phyloP scores from a whole-genome alignment of 2,888 invertebrate species.

The Acanthosoma haemorrhoidale region DNA sequence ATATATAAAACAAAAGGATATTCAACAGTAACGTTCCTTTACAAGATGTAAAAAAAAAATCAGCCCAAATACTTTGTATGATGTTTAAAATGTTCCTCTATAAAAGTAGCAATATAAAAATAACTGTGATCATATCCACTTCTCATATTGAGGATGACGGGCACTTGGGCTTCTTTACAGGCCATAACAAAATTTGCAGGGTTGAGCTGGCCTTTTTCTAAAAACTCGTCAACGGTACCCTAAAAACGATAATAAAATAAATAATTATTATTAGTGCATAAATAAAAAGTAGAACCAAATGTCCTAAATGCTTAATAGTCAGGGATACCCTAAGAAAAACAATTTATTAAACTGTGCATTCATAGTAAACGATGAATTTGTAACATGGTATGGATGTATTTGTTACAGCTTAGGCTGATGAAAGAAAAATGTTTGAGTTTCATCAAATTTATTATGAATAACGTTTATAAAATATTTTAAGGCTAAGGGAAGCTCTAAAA shows the following conservation, averaged over 20 bases:
- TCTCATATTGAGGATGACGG: slow-evolving; percentile 63
- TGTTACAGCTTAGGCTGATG: too few species aligned
- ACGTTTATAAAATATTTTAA: too few species aligned
- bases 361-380: too few species aligned
- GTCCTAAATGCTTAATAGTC: too few species aligned
- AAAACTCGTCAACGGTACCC: slow-evolving; percentile 79
- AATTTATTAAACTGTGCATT: too few species aligned
- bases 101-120: slow-evolving; percentile 84
- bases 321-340: too few species aligned
- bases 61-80: slow-evolving; percentile 67
- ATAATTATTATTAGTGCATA: neutral
- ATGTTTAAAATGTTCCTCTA: slow-evolving; percentile 86
- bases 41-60: neutral
- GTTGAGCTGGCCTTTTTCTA: slow-evolving; percentile 66
- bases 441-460: too few species aligned
- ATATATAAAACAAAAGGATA: too few species aligned
- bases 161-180: slow-evolving; percentile 61
- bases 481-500: too few species aligned
- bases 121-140: slow-evolving; percentile 94
- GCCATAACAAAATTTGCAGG: slow-evolving; percentile 77
- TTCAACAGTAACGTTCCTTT: neutral
- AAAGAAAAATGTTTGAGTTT: too few species aligned
- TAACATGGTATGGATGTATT: too few species aligned
- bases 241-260: slow-evolving; percentile 51
- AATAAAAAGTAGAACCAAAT: too few species aligned